Percentiles rank a stretch among this genome's conserved stretches.
Conservation (phyloP, 2,797 vertebrate species). For the Cichlasoma orientale region DNA sequence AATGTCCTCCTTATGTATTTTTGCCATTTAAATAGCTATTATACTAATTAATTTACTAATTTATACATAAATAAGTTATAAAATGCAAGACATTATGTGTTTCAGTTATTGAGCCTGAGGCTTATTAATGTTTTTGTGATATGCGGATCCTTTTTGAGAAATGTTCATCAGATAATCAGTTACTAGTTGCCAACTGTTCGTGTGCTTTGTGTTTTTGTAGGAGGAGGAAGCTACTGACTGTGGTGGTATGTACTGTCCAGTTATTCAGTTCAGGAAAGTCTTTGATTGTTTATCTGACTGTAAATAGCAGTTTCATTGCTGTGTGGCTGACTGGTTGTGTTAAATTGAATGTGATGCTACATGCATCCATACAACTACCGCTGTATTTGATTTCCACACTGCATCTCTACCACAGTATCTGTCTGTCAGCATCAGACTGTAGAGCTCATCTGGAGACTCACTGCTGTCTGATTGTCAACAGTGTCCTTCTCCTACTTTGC, state of each 20-base stretch:
- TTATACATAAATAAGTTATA: too few species aligned
- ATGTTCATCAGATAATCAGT: background rate
- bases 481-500: background rate
- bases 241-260: conserved; percentile 63
- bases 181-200: background rate
- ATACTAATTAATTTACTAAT: too few species aligned
- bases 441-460: background rate
- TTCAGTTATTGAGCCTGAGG: too few species aligned
- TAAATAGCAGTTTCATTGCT: background rate
- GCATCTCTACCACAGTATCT: too few species aligned
- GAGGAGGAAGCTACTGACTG: conserved; percentile 58
- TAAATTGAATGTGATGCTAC: background rate
- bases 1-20: too few species aligned
- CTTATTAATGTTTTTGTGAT: too few species aligned
- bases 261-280: background rate
- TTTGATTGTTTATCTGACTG: background rate
- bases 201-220: conserved; percentile 35
- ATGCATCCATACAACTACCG: background rate
- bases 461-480: conserved; percentile 14
- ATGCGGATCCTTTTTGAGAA: too few species aligned
- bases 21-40: too few species aligned
- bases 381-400: too few species aligned
- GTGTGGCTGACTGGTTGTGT: background rate
- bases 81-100: too few species aligned
- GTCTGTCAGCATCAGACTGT: background rate